phyloP scores from a whole-genome alignment of 2,888 invertebrate species.

The Philopedon plagiatum region DNA sequence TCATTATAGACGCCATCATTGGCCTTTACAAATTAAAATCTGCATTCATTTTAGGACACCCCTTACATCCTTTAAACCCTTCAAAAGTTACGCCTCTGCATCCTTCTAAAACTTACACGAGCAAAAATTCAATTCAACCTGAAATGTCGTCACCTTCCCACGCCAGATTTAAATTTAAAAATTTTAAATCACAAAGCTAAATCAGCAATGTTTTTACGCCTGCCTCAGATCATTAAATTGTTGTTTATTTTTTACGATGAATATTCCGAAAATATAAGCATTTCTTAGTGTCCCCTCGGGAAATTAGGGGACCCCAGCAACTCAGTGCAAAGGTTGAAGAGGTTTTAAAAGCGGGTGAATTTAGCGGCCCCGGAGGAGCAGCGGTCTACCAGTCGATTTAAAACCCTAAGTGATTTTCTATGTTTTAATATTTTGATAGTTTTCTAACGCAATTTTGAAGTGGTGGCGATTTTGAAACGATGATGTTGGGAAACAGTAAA shows the following conservation, averaged over 20 bases:
- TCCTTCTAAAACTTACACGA: too few species aligned
- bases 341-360: slow-evolving; percentile 15
- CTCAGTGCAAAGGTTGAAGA: slow-evolving; percentile 29
- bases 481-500: too few species aligned
- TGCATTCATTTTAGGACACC: too few species aligned
- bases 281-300: slow-evolving; percentile 29
- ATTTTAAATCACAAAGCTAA: neutral
- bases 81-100: too few species aligned
- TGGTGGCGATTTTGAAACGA: too few species aligned
- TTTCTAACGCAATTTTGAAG: too few species aligned
- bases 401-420: slow-evolving; percentile 59
- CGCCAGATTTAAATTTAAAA: neutral
- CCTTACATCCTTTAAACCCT: too few species aligned
- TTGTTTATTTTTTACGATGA: slow-evolving; percentile 35
- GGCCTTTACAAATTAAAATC: too few species aligned
- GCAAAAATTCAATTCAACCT: too few species aligned
- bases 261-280: slow-evolving; percentile 37
- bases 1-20: too few species aligned
- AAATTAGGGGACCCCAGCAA: slow-evolving; percentile 37
- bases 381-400: slow-evolving; percentile 47
- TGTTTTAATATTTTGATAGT: slow-evolving; percentile 52
- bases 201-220: neutral
- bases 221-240: neutral
- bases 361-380: slow-evolving; percentile 13
- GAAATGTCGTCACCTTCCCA: too few species aligned